Evolutionary conservation across 2,113 vertebrate genomes (phyloP).

Genomic region (Lipophrys pholis): DNA sequence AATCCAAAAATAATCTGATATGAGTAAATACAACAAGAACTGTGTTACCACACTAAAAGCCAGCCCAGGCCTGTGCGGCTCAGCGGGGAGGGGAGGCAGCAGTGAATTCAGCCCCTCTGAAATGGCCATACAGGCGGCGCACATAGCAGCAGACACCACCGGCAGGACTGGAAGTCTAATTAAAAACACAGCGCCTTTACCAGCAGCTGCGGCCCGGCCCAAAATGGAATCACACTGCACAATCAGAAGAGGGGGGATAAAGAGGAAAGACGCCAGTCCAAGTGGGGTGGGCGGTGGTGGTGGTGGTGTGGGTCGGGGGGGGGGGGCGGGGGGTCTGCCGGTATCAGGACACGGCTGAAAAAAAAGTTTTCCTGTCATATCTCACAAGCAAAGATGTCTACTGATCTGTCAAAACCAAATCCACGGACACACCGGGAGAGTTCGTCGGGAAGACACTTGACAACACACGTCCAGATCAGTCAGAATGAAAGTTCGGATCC

Average conservation of each 20-base stretch:
- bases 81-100: conserved; percentile 9
- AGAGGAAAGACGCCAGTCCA: conserved; percentile 11
- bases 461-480: conserved; percentile 9
- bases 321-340: conserved; percentile 19
- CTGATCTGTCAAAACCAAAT: conserved; percentile 22
- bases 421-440: conserved; percentile 14
- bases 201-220: conserved; percentile 82
- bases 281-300: too few species aligned
- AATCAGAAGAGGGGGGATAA: conserved; percentile 46
- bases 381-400: background rate
- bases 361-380: conserved; percentile 4
- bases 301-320: background rate
- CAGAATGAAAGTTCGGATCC: conserved; percentile 31
- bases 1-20: too few species aligned
- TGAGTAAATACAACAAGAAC: too few species aligned
- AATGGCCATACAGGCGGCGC: conserved; percentile 55
- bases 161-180: conserved; percentile 81
- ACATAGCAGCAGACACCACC: conserved; percentile 60
- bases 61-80: conserved; percentile 12
- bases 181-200: conserved; percentile 80
- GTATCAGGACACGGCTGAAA: conserved; percentile 14
- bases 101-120: conserved; percentile 37
- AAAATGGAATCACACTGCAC: conserved; percentile 79
- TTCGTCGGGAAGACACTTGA: conserved; percentile 8
- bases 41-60: background rate